phyloP scores from a whole-genome alignment of 2,888 invertebrate species.

The Dendrolimus houi region DNA sequence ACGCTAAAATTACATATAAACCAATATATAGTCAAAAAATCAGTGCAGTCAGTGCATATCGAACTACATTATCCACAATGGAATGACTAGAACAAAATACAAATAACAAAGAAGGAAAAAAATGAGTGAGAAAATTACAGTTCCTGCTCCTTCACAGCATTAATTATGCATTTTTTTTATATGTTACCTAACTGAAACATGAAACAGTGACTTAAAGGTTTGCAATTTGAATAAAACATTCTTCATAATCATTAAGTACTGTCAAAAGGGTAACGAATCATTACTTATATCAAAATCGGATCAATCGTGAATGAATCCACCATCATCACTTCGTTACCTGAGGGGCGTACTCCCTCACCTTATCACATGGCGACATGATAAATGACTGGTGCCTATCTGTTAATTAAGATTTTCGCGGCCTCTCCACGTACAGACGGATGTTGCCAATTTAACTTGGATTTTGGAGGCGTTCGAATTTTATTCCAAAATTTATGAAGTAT shows the following conservation, averaged over 20 bases:
- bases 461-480: constrained; percentile 15
- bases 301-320: constrained; percentile 36
- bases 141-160: too few species aligned
- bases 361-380: constrained; percentile 57
- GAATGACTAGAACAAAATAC: too few species aligned
- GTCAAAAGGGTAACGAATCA: neutral
- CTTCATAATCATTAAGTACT: neutral
- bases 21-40: too few species aligned
- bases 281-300: constrained; percentile 22
- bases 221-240: constrained; percentile 1
- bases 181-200: too few species aligned
- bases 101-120: too few species aligned
- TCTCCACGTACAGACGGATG: constrained; percentile 65
- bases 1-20: too few species aligned
- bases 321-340: constrained; percentile 37
- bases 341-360: constrained; percentile 38
- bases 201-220: neutral
- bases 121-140: too few species aligned
- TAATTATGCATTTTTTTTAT: too few species aligned
- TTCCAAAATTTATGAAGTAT: neutral
- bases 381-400: constrained; percentile 66
- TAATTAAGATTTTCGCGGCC: constrained; percentile 74
- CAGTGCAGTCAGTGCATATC: too few species aligned
- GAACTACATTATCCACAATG: too few species aligned
- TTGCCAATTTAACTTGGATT: constrained; percentile 61